phyloP scores from a whole-genome alignment of 2,888 invertebrate genomes.

The Idaea biselata region DNA sequence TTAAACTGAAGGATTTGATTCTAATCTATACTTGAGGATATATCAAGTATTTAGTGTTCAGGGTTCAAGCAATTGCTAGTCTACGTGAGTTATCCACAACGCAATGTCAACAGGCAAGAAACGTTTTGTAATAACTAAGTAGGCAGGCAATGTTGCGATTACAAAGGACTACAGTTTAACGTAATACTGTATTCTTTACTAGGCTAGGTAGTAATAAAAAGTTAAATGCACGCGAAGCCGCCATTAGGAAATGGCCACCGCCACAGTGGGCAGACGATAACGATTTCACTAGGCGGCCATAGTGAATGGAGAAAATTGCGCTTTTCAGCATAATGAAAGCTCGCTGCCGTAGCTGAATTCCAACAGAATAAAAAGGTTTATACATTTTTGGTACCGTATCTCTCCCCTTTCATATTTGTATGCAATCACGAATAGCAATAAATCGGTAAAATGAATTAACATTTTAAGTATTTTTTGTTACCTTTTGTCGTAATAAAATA shows the following conservation, averaged over 20 bases:
- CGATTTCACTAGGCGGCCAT: conserved; percentile 71
- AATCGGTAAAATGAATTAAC: conserved; percentile 39
- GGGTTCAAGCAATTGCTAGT: conserved; percentile 7
- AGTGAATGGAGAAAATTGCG: conserved; percentile 75
- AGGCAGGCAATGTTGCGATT: conserved; percentile 1
- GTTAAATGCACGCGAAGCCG: conserved; percentile 71
- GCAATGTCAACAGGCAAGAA: not conserved
- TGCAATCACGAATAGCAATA: conserved; percentile 50
- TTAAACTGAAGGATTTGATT: too few species aligned
- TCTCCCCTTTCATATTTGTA: conserved; percentile 49
- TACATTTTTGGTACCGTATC: conserved; percentile 46
- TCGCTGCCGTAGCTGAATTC: conserved; percentile 60
- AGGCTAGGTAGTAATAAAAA: conserved; percentile 55
- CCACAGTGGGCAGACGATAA: conserved; percentile 67
- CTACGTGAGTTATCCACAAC: conserved; percentile 4
- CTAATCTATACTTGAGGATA: not conserved
- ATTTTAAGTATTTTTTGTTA: conserved; percentile 16
- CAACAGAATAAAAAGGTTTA: conserved; percentile 54
- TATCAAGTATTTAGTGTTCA: not conserved
- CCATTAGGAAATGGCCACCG: conserved; percentile 75
- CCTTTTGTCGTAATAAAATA: not conserved
- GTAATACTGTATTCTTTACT: conserved; percentile 38
- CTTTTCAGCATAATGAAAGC: conserved; percentile 76
- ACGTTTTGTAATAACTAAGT: conserved; percentile 5
- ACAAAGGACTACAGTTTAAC: conserved; percentile 36